phyloP scores from a whole-genome alignment of 1,140 invertebrate species.

The Danaus melanippus region DNA sequence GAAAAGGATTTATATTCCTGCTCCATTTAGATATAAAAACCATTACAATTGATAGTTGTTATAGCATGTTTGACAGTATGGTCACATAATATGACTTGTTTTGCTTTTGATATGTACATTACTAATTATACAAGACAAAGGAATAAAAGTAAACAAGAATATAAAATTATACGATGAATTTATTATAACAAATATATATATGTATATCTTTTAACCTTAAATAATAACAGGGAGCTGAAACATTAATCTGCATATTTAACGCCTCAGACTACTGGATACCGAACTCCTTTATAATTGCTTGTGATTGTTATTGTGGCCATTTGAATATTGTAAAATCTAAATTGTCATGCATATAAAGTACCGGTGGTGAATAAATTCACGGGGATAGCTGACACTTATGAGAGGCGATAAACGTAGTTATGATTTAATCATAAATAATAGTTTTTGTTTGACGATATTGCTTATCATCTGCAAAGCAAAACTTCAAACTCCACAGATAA shows the following conservation, averaged over 20 bases:
- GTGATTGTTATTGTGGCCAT: slow-evolving; percentile 35
- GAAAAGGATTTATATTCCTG: too few species aligned
- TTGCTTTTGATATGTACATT: too few species aligned
- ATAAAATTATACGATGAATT: background rate
- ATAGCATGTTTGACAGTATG: too few species aligned
- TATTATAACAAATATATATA: background rate
- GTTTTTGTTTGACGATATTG: slow-evolving; percentile 1
- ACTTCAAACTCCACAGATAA: slow-evolving; percentile 1
- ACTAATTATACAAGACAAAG: too few species aligned
- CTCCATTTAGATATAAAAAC: too few species aligned
- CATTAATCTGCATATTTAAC: slow-evolving; percentile 32
- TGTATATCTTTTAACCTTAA: background rate
- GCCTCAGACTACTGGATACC: slow-evolving; percentile 10
- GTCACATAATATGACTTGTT: too few species aligned
- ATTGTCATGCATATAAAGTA: slow-evolving; percentile 46
- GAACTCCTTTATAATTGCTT: slow-evolving; percentile 36
- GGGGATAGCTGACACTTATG: slow-evolving; percentile 19
- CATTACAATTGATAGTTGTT: too few species aligned
- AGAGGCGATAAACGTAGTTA: slow-evolving; percentile 26
- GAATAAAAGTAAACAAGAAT: too few species aligned
- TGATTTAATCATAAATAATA: slow-evolving; percentile 14
- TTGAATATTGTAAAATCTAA: slow-evolving; percentile 46
- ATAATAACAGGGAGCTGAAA: too few species aligned
- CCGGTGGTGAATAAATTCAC: slow-evolving; percentile 32
- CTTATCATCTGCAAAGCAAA: slow-evolving; percentile 4